Conservation (phyloP, 2,797 vertebrate genomes). For the Alosa sapidissima region DNA sequence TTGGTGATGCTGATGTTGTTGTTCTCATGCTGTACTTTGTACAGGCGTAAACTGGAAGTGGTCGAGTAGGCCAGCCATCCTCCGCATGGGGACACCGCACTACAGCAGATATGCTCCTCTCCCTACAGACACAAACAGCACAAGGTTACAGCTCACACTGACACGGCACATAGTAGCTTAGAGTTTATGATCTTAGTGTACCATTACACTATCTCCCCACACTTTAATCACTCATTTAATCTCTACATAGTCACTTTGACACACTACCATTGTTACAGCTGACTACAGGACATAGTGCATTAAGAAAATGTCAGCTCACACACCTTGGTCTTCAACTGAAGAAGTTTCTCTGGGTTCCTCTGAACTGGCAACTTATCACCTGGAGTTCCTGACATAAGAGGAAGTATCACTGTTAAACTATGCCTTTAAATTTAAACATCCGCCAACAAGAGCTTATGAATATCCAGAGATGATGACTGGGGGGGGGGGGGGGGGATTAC, state of each 20-base stretch:
- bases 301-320: constrained; percentile 26
- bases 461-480: background rate
- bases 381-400: constrained; percentile 72
- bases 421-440: background rate
- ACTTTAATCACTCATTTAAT: background rate
- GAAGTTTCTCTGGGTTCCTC: constrained; percentile 85
- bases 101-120: constrained; percentile 86
- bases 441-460: background rate
- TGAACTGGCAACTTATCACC: constrained; percentile 81
- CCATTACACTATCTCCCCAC: too few species aligned
- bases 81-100: constrained; percentile 86
- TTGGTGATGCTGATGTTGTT: constrained; percentile 76
- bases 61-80: constrained; percentile 86
- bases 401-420: background rate
- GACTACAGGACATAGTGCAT: background rate
- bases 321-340: constrained; percentile 93
- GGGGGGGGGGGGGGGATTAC: background rate
- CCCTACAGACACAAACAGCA: constrained; percentile 68
- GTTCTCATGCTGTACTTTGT: constrained; percentile 69
- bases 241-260: background rate
- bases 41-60: constrained; percentile 78
- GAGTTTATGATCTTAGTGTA: background rate
- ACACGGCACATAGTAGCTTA: background rate
- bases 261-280: background rate
- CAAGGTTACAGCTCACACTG: constrained; percentile 37